Conservation (phyloP, 2,888 invertebrate genomes). For the Altica lythri region DNA sequence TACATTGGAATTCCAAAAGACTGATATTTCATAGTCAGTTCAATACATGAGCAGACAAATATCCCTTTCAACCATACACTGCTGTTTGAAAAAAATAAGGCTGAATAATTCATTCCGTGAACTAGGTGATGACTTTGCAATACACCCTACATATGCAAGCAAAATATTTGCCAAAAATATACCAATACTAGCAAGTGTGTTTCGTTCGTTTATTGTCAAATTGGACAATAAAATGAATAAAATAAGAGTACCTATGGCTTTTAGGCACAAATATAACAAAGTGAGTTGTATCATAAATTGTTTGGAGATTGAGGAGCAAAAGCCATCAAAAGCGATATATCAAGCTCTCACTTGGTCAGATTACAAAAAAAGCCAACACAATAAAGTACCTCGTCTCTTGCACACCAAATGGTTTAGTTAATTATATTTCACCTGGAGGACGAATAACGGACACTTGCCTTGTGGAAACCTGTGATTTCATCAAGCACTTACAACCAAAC, state of each 20-base stretch:
- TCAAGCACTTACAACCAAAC: too few relatives aligned
- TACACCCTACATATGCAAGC: slow-evolving; percentile 3
- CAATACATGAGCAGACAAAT: too few relatives aligned
- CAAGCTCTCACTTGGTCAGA: slow-evolving; percentile 31
- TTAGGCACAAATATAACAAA: slow-evolving; percentile 22
- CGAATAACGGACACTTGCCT: too few relatives aligned
- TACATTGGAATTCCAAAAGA: too few relatives aligned
- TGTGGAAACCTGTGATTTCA: too few relatives aligned
- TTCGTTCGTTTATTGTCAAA: slow-evolving; percentile 7
- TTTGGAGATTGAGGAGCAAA: slow-evolving; percentile 31
- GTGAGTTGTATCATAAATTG: slow-evolving; percentile 28
- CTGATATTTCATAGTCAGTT: too few relatives aligned
- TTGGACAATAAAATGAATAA: not conserved
- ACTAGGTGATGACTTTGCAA: slow-evolving; percentile 20
- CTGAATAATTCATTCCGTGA: slow-evolving; percentile 12
- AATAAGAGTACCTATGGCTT: slow-evolving; percentile 5
- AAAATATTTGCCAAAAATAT: too few relatives aligned
- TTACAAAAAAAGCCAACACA: too few relatives aligned
- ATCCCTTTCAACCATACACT: too few relatives aligned
- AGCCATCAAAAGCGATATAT: slow-evolving; percentile 24
- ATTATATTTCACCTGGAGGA: too few relatives aligned
- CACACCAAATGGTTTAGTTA: too few relatives aligned
- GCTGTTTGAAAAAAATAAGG: slow-evolving; percentile 6
- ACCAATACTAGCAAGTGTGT: slow-evolving; percentile 14
- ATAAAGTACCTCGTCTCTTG: too few relatives aligned